phyloP scores from a whole-genome alignment of 30 jellyfish, hydroid and myxozoan species.

The Mastigias papua region DNA sequence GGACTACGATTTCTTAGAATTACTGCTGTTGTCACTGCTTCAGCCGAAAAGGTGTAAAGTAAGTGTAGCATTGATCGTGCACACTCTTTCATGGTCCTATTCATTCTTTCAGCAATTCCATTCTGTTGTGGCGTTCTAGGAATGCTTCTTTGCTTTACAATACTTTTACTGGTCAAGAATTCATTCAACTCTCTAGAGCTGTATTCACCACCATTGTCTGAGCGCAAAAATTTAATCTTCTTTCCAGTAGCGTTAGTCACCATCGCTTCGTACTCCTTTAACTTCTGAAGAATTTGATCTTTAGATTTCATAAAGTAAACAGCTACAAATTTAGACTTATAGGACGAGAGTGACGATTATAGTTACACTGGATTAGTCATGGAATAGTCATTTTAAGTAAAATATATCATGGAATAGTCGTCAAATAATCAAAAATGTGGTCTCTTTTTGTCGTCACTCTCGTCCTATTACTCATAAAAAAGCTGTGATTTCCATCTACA shows the following conservation, averaged over 20 bases:
- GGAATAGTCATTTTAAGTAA: no score
- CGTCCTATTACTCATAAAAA: no score
- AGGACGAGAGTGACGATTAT: no score
- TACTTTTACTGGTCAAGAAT: constrained; percentile 31
- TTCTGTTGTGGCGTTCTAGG: constrained; percentile 49
- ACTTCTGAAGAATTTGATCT: constrained; percentile 35
- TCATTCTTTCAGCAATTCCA: neutral
- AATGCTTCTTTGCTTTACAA: constrained; percentile 11
- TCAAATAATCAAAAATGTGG: no score
- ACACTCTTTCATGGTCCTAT: constrained; percentile 13
- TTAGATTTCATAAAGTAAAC: constrained; percentile 29
- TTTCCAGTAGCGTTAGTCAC: constrained; percentile 30
- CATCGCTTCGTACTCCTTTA: constrained; percentile 51
- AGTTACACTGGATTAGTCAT: no score
- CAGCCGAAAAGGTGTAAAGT: constrained; percentile 3
- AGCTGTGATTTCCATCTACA: no score
- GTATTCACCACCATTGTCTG: constrained; percentile 76
- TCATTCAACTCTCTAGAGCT: constrained; percentile 38
- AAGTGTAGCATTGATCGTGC: constrained; percentile 53
- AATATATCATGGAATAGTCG: no score
- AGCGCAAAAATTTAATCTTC: constrained; percentile 25
- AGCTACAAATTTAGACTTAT: no score
- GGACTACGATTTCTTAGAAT: constrained; percentile 20
- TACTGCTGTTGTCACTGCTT: constrained; percentile 23
- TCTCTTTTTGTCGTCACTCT: no score